A percentile compares a stretch with the other conserved stretches of the same genome.
These are phyloP conservation scores for Bembecia ichneumoniformis DNA, from an alignment of 2,888 invertebrate genomes.

Conservation along the genomic window DNA sequence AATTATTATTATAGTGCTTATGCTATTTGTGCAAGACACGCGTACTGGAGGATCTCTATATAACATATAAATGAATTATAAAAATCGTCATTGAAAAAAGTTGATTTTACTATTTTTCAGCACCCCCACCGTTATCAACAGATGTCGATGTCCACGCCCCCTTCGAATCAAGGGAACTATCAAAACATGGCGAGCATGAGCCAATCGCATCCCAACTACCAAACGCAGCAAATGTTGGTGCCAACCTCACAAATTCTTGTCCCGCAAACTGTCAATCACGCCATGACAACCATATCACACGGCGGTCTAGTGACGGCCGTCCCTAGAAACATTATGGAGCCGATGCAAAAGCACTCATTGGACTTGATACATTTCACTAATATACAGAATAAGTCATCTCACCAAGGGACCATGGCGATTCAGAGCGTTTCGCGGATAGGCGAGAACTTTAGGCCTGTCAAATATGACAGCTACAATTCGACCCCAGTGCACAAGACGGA, in stretches of 20 bases:
- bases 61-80: too few species aligned
- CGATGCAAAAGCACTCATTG: conserved; percentile 41
- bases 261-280: conserved; percentile 23
- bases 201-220: conserved; percentile 49
- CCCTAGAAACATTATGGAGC: conserved; percentile 44
- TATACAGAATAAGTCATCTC: conserved; percentile 28
- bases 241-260: conserved; percentile 20
- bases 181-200: conserved; percentile 53
- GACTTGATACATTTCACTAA: conserved; percentile 52
- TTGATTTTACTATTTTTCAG: conserved; percentile 22
- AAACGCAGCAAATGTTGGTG: conserved; percentile 11
- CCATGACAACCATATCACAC: conserved; percentile 23
- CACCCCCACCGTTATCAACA: conserved; percentile 53
- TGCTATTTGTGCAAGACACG: too few species aligned
- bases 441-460: conserved; percentile 35
- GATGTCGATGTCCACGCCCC: conserved; percentile 57
- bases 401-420: conserved; percentile 31
- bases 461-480: conserved; percentile 40
- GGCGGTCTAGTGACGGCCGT: conserved; percentile 28
- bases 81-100: too few species aligned
- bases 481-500: conserved; percentile 42
- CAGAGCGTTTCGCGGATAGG: conserved; percentile 43
- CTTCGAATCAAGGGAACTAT: conserved; percentile 36
- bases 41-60: too few species aligned
- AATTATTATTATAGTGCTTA: too few species aligned